Evolutionary conservation across 2,797 vertebrate species (phyloP).

Genomic region (Gymnothorax javanicus): DNA sequence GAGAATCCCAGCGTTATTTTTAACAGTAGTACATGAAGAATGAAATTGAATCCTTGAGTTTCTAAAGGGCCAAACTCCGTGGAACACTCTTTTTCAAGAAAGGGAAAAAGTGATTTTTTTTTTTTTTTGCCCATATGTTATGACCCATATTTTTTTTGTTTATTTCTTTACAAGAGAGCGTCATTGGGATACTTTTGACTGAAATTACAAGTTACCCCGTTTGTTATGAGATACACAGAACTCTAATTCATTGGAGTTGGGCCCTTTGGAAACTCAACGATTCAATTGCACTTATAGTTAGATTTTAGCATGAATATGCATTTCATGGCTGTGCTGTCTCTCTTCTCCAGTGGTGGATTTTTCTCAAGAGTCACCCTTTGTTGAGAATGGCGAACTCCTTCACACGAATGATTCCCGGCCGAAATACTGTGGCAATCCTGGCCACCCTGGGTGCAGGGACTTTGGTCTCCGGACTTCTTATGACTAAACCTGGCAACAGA

Average conservation of each 20-base stretch:
- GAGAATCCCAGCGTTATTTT: background rate
- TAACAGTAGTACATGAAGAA: background rate
- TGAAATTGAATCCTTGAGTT: background rate
- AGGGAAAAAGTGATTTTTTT: too few species aligned
- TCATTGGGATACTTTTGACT: too few species aligned
- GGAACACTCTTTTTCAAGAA: too few species aligned
- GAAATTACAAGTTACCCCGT: too few species aligned
- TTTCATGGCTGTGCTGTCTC: background rate
- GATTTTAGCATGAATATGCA: background rate
- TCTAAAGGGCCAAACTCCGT: too few species aligned
- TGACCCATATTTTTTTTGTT: too few species aligned
- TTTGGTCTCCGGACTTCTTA: slow-evolving; percentile 74
- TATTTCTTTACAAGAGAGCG: too few species aligned
- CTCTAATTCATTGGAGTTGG: too few species aligned
- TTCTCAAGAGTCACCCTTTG: slow-evolving; percentile 23
- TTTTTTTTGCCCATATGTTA: too few species aligned
- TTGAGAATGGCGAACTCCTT: slow-evolving; percentile 81
- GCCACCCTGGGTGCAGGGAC: slow-evolving; percentile 79
- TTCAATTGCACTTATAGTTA: background rate
- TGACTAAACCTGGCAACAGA: slow-evolving; percentile 69
- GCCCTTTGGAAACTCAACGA: too few species aligned
- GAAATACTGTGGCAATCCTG: slow-evolving; percentile 74
- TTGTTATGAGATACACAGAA: too few species aligned
- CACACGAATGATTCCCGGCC: slow-evolving; percentile 79
- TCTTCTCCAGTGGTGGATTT: slow-evolving; percentile 41